Conservation (phyloP, 2,113 vertebrate genomes). For the Lepus europaeus region DNA sequence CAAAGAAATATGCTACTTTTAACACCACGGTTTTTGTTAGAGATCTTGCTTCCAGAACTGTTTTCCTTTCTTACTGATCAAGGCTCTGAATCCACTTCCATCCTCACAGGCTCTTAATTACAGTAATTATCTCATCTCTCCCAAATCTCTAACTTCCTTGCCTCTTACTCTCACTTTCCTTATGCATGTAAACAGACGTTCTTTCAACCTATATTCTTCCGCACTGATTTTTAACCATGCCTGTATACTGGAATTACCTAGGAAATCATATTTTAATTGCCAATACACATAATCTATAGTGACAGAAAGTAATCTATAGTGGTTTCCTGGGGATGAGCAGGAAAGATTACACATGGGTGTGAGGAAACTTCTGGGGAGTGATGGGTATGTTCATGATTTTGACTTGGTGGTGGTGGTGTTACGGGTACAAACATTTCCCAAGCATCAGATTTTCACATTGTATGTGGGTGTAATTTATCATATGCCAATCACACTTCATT, state of each 20-base stretch:
- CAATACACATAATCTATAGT: background rate
- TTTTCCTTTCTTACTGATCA: slow-evolving; percentile 46
- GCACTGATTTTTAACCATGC: slow-evolving; percentile 35
- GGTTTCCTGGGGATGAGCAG: background rate
- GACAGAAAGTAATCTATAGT: background rate
- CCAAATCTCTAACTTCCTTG: background rate
- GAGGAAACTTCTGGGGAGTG: slow-evolving; percentile 39
- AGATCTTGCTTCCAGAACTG: slow-evolving; percentile 45
- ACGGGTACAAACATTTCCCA: slow-evolving; percentile 24
- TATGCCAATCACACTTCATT: background rate
- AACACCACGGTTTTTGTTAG: slow-evolving; percentile 35
- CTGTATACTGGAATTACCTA: slow-evolving; percentile 35
- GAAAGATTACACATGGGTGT: background rate
- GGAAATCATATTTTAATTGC: slow-evolving; percentile 13
- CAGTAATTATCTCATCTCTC: slow-evolving; percentile 23
- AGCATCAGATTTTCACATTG: slow-evolving; percentile 28
- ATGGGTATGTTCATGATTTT: slow-evolving; percentile 28
- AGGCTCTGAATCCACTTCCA: slow-evolving; percentile 59
- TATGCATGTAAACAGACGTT: slow-evolving; percentile 15
- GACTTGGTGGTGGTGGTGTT: slow-evolving; percentile 18
- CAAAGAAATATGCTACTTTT: slow-evolving; percentile 52
- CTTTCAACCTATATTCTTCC: slow-evolving; percentile 18
- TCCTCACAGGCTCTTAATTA: slow-evolving; percentile 5
- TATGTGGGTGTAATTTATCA: slow-evolving; percentile 43
- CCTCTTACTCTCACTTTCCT: slow-evolving; percentile 36